phyloP scores from a whole-genome alignment of 2,113 vertebrate genomes.

The Pelodiscus sinensis region DNA sequence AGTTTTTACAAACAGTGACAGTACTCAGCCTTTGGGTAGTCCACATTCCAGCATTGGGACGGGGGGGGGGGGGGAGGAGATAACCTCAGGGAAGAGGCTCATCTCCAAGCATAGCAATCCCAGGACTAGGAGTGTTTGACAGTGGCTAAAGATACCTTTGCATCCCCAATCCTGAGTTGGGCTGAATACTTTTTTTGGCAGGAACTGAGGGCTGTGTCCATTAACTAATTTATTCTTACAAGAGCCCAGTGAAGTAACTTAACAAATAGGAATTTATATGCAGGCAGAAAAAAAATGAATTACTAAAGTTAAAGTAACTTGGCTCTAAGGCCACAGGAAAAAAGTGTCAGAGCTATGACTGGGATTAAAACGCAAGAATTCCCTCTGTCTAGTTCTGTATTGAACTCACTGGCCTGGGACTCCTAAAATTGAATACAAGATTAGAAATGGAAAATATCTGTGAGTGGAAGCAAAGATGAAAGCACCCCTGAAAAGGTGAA shows the following conservation, averaged over 20 bases:
- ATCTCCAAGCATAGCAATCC: background rate
- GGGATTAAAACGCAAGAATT: background rate
- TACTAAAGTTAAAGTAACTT: conserved; percentile 1
- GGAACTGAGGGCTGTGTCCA: background rate
- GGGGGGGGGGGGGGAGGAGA: too few species aligned
- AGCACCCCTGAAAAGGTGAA: background rate
- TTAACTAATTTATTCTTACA: background rate
- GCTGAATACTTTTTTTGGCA: background rate
- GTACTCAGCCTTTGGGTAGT: background rate
- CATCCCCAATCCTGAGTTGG: background rate
- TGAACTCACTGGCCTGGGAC: background rate
- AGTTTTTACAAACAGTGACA: background rate
- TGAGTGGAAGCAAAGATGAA: background rate
- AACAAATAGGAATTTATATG: background rate
- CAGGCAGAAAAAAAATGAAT: background rate
- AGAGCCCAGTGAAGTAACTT: background rate
- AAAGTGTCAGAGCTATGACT: background rate
- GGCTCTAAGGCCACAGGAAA: background rate
- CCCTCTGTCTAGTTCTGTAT: background rate
- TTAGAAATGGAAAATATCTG: background rate
- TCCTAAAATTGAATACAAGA: background rate
- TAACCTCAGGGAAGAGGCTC: background rate
- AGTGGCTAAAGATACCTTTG: background rate
- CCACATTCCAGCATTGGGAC: background rate
- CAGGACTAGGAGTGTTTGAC: background rate